Conservation (phyloP, 2,797 vertebrate genomes). For the Notolabrus celidotus region DNA sequence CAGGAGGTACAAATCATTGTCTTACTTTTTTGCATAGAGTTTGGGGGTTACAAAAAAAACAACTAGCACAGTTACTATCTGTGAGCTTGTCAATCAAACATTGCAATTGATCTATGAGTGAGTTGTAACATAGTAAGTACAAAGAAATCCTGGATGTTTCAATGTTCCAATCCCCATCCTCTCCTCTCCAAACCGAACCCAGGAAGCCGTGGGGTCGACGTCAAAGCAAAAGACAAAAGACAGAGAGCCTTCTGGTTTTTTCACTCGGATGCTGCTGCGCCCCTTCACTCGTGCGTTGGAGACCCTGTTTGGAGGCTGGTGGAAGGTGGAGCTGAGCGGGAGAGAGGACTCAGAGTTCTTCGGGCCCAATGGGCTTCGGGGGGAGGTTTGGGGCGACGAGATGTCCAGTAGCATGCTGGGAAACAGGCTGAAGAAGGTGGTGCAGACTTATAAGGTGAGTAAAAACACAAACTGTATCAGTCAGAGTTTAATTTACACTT, state of each 20-base stretch:
- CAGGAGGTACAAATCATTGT: no score
- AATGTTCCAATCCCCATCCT: slow-evolving; percentile 83
- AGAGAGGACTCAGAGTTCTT: slow-evolving; percentile 75
- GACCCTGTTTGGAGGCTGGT: slow-evolving; percentile 73
- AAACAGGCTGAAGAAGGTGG: slow-evolving; percentile 83
- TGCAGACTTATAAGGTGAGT: slow-evolving; percentile 87
- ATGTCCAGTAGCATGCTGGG: slow-evolving; percentile 86
- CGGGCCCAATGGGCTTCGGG: slow-evolving; percentile 70
- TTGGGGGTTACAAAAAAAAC: no score
- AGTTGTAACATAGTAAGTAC: no score
- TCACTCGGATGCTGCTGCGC: slow-evolving; percentile 75
- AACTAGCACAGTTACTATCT: no score
- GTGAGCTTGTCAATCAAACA: no score
- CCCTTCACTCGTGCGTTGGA: slow-evolving; percentile 78
- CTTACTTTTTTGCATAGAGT: no score
- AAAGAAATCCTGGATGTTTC: slow-evolving; percentile 84
- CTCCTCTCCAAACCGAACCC: slow-evolving; percentile 76
- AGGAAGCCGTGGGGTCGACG: slow-evolving; percentile 31
- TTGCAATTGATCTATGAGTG: no score
- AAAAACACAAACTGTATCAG: no score
- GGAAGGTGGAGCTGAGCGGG: slow-evolving; percentile 66
- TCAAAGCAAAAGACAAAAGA: slow-evolving; percentile 51
- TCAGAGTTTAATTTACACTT: no score
- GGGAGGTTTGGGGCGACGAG: slow-evolving; percentile 85
- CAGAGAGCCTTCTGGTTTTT: slow-evolving; percentile 62